phyloP scores from a whole-genome alignment of 2,888 invertebrate species.

The Phasia obesa region DNA sequence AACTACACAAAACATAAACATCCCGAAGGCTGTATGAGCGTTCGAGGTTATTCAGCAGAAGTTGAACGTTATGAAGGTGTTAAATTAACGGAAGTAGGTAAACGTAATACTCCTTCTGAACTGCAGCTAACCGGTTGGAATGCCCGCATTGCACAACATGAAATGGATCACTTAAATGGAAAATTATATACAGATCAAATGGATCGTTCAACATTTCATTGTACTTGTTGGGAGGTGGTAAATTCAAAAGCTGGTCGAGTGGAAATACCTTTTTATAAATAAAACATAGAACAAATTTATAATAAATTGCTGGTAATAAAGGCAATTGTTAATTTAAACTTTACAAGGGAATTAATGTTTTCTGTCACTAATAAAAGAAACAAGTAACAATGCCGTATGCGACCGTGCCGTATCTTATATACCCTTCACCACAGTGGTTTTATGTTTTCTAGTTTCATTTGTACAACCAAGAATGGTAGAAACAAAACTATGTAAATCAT shows the following conservation, averaged over 20 bases:
- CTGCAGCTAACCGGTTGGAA: constrained; percentile 86
- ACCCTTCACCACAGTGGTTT: no score
- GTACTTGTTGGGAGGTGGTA: constrained; percentile 85
- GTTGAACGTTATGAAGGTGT: constrained; percentile 87
- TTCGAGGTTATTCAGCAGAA: constrained; percentile 87
- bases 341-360: no score
- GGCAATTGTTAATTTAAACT: not conserved
- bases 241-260: constrained; percentile 86
- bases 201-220: constrained; percentile 86
- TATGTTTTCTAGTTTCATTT: no score
- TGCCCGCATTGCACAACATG: constrained; percentile 90
- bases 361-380: no score
- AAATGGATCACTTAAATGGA: constrained; percentile 90
- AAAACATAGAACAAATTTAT: not conserved
- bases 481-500: no score
- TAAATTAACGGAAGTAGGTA: constrained; percentile 84
- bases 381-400: no score
- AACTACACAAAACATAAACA: constrained; percentile 85
- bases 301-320: not conserved
- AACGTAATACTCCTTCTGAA: constrained; percentile 82
- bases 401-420: no score
- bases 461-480: no score
- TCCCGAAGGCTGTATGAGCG: constrained; percentile 88
- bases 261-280: constrained; percentile 85
- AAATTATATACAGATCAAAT: constrained; percentile 88